Percentiles rank a stretch among this genome's conserved stretches.
Conservation (phyloP, 2,888 invertebrate genomes). For the Asteroscopus sphinx region DNA sequence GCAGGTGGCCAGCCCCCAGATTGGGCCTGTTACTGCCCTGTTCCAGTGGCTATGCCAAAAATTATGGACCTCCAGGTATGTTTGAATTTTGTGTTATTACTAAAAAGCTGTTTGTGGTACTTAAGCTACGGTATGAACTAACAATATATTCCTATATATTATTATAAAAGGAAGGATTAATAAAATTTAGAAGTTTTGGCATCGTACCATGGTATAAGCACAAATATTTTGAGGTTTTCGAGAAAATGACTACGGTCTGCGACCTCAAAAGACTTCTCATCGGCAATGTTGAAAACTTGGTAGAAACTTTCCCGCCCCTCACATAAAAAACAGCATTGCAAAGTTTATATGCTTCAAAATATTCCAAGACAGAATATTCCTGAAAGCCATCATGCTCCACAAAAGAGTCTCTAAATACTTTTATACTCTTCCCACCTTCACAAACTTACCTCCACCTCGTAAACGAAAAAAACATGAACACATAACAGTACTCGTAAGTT, state of each 20-base stretch:
- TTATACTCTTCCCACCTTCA: background rate
- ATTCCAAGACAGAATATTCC: background rate
- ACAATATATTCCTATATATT: too few species aligned
- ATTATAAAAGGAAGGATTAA: too few species aligned
- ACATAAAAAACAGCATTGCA: background rate
- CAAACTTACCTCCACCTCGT: slow-evolving; percentile 14
- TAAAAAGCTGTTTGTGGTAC: background rate
- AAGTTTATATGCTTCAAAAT: background rate
- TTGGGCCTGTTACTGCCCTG: slow-evolving; percentile 47
- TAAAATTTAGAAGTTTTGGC: too few species aligned
- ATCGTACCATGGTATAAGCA: too few species aligned
- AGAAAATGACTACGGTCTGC: too few species aligned
- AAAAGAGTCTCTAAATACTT: slow-evolving; percentile 4
- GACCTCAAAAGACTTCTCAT: background rate
- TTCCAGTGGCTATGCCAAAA: slow-evolving; percentile 50
- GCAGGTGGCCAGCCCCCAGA: slow-evolving; percentile 67
- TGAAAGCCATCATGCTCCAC: background rate
- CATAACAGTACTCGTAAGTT: slow-evolving; percentile 26
- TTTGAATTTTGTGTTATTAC: slow-evolving; percentile 6
- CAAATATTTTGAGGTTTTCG: too few species aligned
- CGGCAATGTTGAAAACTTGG: background rate
- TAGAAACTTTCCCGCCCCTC: background rate
- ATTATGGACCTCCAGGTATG: slow-evolving; percentile 50
- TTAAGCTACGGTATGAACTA: background rate
- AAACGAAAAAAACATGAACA: slow-evolving; percentile 24